phyloP scores from a whole-genome alignment of 2,888 invertebrate genomes.

The Patella depressa region DNA sequence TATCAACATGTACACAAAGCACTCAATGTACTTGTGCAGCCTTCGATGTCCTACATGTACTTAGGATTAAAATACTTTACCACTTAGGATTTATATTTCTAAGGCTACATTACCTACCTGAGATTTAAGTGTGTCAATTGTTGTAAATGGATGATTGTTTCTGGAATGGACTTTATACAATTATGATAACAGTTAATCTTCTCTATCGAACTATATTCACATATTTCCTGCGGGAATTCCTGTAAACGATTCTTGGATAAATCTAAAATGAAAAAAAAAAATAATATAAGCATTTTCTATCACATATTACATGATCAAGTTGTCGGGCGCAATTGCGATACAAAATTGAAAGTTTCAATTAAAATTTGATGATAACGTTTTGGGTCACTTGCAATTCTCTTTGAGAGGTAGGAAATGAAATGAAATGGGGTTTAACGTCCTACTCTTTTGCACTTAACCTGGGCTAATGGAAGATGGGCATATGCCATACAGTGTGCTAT shows the following conservation, averaged over 20 bases:
- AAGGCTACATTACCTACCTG: constrained; percentile 75
- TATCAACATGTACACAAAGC: no score
- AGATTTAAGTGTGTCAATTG: constrained; percentile 91
- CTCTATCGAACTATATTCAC: constrained; percentile 89
- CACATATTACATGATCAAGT: no score
- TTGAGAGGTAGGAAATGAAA: no score
- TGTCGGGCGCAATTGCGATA: no score
- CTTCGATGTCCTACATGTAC: no score
- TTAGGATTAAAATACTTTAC: no score
- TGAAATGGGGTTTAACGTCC: not conserved
- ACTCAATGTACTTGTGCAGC: no score
- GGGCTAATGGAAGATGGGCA: no score
- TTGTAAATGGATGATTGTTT: constrained; percentile 85
- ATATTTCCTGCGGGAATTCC: constrained; percentile 91
- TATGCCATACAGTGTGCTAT: no score
- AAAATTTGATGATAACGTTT: no score
- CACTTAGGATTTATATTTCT: not conserved
- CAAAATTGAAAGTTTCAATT: no score
- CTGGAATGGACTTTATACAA: constrained; percentile 88
- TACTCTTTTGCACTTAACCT: not conserved
- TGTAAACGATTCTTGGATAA: constrained; percentile 88
- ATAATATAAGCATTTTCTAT: not conserved
- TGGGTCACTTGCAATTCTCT: no score
- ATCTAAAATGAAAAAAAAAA: constrained; percentile 76
- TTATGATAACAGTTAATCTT: constrained; percentile 91